These are phyloP conservation scores for Sebastes aleutianus DNA, from an alignment of 2,797 vertebrate genomes.

Conservation along the genomic window DNA sequence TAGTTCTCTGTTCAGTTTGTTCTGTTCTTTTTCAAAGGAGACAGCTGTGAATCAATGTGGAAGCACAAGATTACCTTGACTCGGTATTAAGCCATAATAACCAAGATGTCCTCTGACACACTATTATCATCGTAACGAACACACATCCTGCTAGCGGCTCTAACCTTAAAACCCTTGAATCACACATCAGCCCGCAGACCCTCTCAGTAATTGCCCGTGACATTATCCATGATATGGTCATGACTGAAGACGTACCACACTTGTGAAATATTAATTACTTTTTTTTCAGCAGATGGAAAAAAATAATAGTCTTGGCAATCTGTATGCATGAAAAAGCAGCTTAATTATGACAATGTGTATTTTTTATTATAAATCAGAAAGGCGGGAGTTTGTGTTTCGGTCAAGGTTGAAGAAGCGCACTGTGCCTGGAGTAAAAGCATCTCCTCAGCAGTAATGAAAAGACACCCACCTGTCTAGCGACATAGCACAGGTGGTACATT, in stretches of 20 bases:
- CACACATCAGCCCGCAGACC: neutral
- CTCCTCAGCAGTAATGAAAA: conserved; percentile 42
- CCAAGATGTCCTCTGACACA: conserved; percentile 19
- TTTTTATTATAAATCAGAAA: neutral
- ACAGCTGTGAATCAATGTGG: neutral
- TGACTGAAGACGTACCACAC: neutral
- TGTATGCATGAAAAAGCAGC: conserved; percentile 21
- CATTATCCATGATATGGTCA: conserved; percentile 4
- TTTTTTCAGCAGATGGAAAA: neutral
- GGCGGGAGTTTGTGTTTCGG: conserved; percentile 1
- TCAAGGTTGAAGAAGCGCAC: conserved; percentile 5
- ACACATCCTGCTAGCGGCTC: neutral
- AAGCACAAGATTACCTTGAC: conserved; percentile 10
- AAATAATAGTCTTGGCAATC: neutral
- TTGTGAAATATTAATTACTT: conserved; percentile 19
- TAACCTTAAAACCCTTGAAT: conserved; percentile 5
- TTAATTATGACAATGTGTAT: conserved; percentile 8
- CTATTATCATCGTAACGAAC: neutral
- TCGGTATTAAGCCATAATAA: conserved; percentile 17
- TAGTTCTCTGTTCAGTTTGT: neutral
- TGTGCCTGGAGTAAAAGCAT: conserved; percentile 2
- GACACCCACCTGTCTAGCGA: conserved; percentile 18
- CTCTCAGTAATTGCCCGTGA: conserved; percentile 16
- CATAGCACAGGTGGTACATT: conserved; percentile 46
- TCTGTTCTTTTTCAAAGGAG: neutral